Conservation (phyloP, 1,140 invertebrate genomes). For the Hestina assimilis region DNA sequence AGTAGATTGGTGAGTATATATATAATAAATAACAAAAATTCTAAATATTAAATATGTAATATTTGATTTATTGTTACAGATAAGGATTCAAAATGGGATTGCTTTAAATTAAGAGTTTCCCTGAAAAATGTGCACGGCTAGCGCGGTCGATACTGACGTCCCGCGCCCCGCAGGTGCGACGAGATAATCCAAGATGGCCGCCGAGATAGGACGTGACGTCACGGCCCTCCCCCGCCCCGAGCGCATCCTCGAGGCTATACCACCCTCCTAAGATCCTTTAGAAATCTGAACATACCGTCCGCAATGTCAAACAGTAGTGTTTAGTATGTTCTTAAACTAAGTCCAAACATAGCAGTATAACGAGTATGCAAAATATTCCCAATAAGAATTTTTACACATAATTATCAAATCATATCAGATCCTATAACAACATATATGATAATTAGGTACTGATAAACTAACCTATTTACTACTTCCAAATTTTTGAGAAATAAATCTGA, state of each 20-base stretch:
- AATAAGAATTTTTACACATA: no score
- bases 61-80: not conserved
- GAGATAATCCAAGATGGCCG: constrained; percentile 78
- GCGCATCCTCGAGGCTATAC: constrained; percentile 73
- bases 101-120: constrained; percentile 49
- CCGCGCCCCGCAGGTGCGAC: constrained; percentile 74
- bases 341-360: no score
- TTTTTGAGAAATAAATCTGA: no score
- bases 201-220: constrained; percentile 77
- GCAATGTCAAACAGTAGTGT: constrained; percentile 28
- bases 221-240: constrained; percentile 59
- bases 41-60: not conserved
- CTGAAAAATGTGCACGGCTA: constrained; percentile 68
- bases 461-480: no score
- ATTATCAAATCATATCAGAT: not conserved
- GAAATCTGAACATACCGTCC: constrained; percentile 59
- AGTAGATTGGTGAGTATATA: no score
- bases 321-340: no score
- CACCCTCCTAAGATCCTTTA: constrained; percentile 76
- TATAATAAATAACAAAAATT: not conserved
- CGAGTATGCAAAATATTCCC: no score
- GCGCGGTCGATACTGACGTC: constrained; percentile 63
- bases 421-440: no score
- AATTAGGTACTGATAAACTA: no score
- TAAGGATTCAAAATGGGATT: not conserved